Base-by-base conservation (phyloP, 2,797 vertebrate genomes). In the Numenius phaeopus region DNA sequence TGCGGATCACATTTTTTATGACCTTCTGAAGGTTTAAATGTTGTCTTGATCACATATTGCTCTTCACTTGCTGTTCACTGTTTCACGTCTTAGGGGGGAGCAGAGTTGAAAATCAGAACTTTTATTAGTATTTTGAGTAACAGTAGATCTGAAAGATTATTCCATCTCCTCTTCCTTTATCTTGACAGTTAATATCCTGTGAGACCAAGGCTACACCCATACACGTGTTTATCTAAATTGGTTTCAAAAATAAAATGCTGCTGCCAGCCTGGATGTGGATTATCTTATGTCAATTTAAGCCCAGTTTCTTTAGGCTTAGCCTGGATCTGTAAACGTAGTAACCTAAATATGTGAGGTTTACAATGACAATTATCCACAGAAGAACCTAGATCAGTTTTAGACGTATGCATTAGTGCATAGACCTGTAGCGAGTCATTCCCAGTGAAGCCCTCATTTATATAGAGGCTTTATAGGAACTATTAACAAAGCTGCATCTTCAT, bases 141-240 rank as follows among this genome's bases (percentile, higher is more conserved):
- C 21, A 34, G 65, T 71, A 39, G 37, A 65, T 88, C 52, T 80
- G 82, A 83, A 85, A 92, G 73, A 67, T 91, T 70, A 23, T 71
- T 85, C 69, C 6, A 27, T 94, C 67, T 94, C 59, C 26, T 91
- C 49, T 9, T 78, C 20, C 65, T 86, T 73, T 94, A 78, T 92
- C 94, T 94, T 83, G 78, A 88, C 82, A 92, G 71, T 62, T 94
- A 83, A 65, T 90, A 76, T 83, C 86, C 50, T 30, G 18, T 66
- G 85, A 90, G n/a, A 40, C 62, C 12, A 46, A 66, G 54, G 59
- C 70, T 94, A 44, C 32, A 59, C 5, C 30, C 14, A 4, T 84
- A 39, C 23, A 58, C 11, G 7, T 66, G 49, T 88, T 88, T 89
- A 90, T 95, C 92, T 96, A 17, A 97, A 90, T 90, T 81, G 65